phyloP scores from a whole-genome alignment of 1,140 invertebrate species.

The Geopemphigus sp. region DNA sequence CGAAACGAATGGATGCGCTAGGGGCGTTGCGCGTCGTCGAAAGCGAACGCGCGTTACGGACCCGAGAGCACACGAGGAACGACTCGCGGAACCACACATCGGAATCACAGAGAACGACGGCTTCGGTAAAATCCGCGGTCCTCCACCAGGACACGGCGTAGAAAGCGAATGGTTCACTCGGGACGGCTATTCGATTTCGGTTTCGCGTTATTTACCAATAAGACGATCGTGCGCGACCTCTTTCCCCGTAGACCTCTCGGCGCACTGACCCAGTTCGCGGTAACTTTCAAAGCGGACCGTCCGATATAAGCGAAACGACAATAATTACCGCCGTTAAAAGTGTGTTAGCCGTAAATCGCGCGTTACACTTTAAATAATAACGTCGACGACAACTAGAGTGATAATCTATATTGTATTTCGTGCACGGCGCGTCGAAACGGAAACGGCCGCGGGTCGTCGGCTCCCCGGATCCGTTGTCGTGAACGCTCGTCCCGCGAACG shows the following conservation, averaged over 20 bases:
- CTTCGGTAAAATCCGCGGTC: too few species aligned
- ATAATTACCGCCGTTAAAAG: conserved; percentile 16
- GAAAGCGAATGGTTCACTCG: too few species aligned
- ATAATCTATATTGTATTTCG: neutral
- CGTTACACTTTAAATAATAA: conserved; percentile 32
- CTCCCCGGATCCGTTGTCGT: neutral
- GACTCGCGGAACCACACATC: too few species aligned
- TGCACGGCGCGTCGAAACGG: neutral
- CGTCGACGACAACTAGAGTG: neutral
- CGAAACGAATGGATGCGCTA: too few species aligned
- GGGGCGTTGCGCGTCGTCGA: too few species aligned
- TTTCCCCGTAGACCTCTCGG: conserved; percentile 1
- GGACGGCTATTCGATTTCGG: neutral
- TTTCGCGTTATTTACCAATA: neutral
- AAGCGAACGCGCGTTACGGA: too few species aligned
- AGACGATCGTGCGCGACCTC: neutral
- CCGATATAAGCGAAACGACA: neutral
- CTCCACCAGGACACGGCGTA: too few species aligned
- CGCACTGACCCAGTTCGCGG: conserved; percentile 2
- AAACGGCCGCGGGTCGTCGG: neutral
- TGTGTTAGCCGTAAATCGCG: conserved; percentile 10
- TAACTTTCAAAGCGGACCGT: conserved; percentile 23
- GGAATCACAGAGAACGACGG: too few species aligned
- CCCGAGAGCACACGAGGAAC: too few species aligned
- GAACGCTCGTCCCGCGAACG: neutral